Conservation (phyloP, 2,797 vertebrate genomes). For the Eulemur coronatus region DNA sequence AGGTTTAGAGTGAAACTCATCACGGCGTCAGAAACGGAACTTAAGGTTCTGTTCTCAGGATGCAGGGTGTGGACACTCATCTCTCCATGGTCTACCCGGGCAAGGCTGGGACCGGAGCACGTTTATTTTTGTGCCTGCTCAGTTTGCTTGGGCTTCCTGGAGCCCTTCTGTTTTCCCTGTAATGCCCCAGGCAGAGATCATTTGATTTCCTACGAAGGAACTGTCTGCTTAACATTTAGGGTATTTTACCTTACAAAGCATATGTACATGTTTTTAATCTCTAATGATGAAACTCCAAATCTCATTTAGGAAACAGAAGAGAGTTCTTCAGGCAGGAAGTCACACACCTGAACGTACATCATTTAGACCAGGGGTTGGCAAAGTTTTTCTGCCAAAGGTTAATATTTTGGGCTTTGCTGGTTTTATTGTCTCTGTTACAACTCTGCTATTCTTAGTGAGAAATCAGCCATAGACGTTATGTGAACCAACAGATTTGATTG, state of each 20-base stretch:
- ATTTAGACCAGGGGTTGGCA: background rate
- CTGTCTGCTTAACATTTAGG: background rate
- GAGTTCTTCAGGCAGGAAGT: background rate
- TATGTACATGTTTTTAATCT: background rate
- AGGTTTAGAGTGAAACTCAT: background rate
- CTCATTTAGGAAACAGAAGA: background rate
- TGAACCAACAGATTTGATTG: background rate
- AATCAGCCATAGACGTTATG: background rate
- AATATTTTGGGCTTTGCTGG: background rate
- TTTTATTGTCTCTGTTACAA: background rate
- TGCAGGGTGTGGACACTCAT: background rate
- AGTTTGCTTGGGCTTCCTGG: background rate
- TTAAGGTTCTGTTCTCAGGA: background rate
- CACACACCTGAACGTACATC: background rate
- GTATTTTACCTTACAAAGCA: slow-evolving; percentile 16
- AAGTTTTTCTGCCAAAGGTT: background rate
- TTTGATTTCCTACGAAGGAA: background rate
- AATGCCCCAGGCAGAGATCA: background rate
- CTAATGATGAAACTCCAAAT: background rate
- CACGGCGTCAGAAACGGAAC: background rate
- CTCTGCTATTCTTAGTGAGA: background rate
- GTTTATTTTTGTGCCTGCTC: background rate
- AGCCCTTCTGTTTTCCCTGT: background rate
- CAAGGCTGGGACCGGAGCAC: background rate
- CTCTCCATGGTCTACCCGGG: background rate